Base-by-base conservation (phyloP, 2,113 vertebrate genomes). In the Clarias macrocephalus region DNA sequence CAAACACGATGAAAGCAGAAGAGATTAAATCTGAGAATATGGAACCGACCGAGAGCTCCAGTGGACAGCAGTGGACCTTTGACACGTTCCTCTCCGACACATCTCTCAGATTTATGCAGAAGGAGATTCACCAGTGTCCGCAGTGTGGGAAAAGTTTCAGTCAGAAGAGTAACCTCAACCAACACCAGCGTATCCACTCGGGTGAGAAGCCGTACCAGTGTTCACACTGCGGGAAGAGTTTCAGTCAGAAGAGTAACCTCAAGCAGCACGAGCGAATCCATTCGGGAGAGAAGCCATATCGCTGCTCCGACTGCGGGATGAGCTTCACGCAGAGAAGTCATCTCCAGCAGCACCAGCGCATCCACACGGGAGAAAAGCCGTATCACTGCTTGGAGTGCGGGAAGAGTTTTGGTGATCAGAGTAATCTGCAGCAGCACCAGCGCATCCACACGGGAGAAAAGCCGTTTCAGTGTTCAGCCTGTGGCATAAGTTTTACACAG, bases 341-440 rank as follows among this genome's bases (percentile, higher is more conserved):
- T 73, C 70, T 73, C 70, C 70, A 73, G 21, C 70, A 73, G 5
- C 70, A 73, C 70, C 70, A 73, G 70, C 70, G 70, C 19, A 73
- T 73, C 2, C 70, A 73, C 37, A 73, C 70, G 0, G 70, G 70
- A 12, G 70, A 73, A 33, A 73, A 11, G 37, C 70, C 70, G 0
- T 73, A 73, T 23, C 70, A 48, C 70, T 73, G 70, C 33, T 12
- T 48, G 33, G 70, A 73, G 37, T 73, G 70, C 23, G 70, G 70
- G 19, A 73, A 73, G 70, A 73, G 70, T 5, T 73, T 73, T 5
- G 9, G 70, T 11, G 70, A 73, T 37, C 70, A 73, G 70, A 73
- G 70, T 12, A 73, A 73, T 23, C 70, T 73, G 19, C 70, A 73
- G 9, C 70, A 73, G 33, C 70, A 73, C 70, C 70, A 73, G 70